These are phyloP conservation scores for Thinocorus orbignyianus DNA, from an alignment of 2,113 vertebrate genomes.

Conservation along the genomic window DNA sequence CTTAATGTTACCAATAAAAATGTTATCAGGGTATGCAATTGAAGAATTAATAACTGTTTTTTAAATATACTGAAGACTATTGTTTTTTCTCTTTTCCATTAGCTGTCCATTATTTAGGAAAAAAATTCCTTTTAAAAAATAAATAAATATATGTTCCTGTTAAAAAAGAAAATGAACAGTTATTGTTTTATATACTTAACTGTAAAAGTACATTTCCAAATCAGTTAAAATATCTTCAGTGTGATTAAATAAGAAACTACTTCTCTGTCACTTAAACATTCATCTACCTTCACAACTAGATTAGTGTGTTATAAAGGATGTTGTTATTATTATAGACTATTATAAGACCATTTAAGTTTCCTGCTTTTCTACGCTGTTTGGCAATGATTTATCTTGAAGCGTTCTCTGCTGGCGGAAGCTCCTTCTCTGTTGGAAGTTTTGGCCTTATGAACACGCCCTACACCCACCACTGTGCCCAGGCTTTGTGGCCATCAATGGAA, in stretches of 20 bases:
- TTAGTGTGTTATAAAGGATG: not conserved
- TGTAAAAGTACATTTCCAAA: not conserved
- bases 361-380: not conserved
- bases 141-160: not conserved
- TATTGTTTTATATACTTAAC: not conserved
- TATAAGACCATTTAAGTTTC: not conserved
- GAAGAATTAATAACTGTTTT: not conserved
- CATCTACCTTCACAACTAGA: not conserved
- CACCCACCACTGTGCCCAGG: too few relatives aligned
- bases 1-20: not conserved
- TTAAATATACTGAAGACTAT: not conserved
- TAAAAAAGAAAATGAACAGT: not conserved
- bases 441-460: rapidly evolving
- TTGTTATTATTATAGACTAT: not conserved
- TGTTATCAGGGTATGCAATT: not conserved
- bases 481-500: rapidly evolving
- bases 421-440: not conserved
- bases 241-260: not conserved
- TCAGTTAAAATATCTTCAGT: not conserved
- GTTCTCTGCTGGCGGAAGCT: not conserved
- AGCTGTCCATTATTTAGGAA: not conserved
- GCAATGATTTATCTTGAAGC: not conserved
- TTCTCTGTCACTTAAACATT: not conserved
- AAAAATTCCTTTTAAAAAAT: not conserved
- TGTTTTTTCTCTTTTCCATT: rapidly evolving